phyloP scores from a whole-genome alignment of 2,113 vertebrate genomes.

The Abramis brama region DNA sequence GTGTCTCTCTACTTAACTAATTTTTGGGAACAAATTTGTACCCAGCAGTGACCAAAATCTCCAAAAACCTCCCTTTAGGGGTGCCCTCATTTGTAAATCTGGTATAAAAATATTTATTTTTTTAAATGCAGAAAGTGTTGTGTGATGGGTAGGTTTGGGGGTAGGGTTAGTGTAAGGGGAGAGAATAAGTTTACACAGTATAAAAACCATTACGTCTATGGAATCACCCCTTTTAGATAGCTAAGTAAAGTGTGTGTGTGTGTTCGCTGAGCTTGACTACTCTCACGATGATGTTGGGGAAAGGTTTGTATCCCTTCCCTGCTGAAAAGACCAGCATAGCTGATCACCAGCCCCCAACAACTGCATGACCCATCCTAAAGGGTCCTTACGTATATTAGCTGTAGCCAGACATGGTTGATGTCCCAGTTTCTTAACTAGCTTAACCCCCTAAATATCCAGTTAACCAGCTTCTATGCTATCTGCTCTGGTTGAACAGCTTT shows the following conservation, averaged over 20 bases:
- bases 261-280: neutral
- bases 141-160: no score
- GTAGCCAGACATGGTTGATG: neutral
- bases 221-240: no score
- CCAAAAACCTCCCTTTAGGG: no score
- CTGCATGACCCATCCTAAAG: neutral
- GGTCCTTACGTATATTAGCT: neutral
- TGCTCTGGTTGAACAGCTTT: neutral
- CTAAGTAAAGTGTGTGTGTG: neutral
- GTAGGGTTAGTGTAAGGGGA: no score
- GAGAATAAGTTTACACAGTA: no score
- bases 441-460: neutral
- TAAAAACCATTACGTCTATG: no score
- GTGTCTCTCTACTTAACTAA: neutral
- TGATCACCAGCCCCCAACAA: neutral
- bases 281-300: neutral
- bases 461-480: neutral
- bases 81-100: no score
- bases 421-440: neutral
- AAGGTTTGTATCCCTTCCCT: neutral
- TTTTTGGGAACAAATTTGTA: no score
- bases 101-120: no score
- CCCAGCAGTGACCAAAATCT: no score
- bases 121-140: no score
- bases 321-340: constrained; percentile 1